These are phyloP conservation scores for Sciurus niger DNA, from an alignment of 2,113 vertebrate genomes.

Conservation along the genomic window DNA sequence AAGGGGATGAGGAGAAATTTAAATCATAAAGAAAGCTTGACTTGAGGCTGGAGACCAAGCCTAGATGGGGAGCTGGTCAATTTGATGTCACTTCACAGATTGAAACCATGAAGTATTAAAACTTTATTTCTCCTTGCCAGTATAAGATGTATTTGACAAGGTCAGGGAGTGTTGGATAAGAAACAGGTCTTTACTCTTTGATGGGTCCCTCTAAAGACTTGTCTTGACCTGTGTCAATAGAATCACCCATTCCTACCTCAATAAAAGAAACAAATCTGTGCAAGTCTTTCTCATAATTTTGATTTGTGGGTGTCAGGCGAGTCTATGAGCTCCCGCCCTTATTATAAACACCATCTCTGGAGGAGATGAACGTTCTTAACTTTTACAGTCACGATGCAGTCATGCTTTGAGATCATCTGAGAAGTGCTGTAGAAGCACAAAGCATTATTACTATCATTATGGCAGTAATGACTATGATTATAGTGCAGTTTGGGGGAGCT, in stretches of 20 bases:
- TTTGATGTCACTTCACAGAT: conserved; percentile 40
- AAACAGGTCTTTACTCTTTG: conserved; percentile 51
- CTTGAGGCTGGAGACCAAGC: not conserved
- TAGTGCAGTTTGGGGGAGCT: conserved; percentile 51
- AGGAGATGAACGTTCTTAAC: conserved; percentile 56
- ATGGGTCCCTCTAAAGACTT: conserved; percentile 44
- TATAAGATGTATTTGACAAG: conserved; percentile 65
- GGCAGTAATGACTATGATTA: conserved; percentile 80
- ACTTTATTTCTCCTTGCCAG: not conserved
- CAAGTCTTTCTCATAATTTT: conserved; percentile 72
- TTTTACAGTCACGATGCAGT: conserved; percentile 73
- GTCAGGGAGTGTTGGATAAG: conserved; percentile 21
- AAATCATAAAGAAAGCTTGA: not conserved
- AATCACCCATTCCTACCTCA: conserved; percentile 70
- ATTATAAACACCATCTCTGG: conserved; percentile 71
- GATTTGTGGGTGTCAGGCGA: conserved; percentile 72
- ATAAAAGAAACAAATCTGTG: conserved; percentile 71
- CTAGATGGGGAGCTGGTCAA: not conserved
- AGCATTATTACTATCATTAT: conserved; percentile 81
- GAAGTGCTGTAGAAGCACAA: conserved; percentile 75
- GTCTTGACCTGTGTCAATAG: conserved; percentile 68
- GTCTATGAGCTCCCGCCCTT: conserved; percentile 47
- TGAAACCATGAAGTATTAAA: not conserved
- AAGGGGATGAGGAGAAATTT: not conserved
- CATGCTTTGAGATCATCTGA: conserved; percentile 81